Base-by-base conservation (phyloP, 2,113 vertebrate species). In the Terrapene triunguis region DNA sequence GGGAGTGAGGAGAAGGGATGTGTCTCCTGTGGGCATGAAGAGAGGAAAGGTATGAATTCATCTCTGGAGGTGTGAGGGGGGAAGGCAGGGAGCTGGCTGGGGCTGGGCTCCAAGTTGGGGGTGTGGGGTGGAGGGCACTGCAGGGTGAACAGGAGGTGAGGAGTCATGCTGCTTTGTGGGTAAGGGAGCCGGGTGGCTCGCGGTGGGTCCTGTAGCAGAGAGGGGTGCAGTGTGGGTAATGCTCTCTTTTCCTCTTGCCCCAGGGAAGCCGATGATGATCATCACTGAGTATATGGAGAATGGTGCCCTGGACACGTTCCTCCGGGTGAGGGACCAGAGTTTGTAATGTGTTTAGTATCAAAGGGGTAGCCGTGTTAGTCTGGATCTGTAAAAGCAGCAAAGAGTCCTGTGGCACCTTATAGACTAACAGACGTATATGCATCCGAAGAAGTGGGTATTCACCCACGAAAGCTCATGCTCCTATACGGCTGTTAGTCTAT, bases 281-380 rank as follows among this genome's bases (percentile, higher is more conserved):
- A 97, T 99, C 98, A 99, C 99, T 1, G 99, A 99, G 89, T 99
- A 99, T 80, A 99, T 99, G 99, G 99, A 99, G 98, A 99, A 99
- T 1, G 99, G 99, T 81, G 99, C 99, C 0, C 98, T 99, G 95
- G 99, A 99, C 90, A 98, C 98, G 24, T 99, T 99, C 98, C 99
- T 99, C 80, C 98, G 99, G 99, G 99, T 99, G 92, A 98, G 98
- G 80, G 27, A 80, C 29, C 82, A 7, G 21, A 10, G 2, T 80
- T 79, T 89, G 5, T 91, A 42, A 48, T 10, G 54, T 24, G n/a
- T 93, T 84, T 82, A 44, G 44, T 44, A 44, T 44, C 44, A 44
- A 6, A 44, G 44, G 44, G 44, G 44, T 44, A 44, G 44, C 44
- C 44, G 44, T 44, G 44, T 44, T 44, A 44, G 44, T 44, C 44